These are phyloP conservation scores for Eristalis intricaria DNA, from an alignment of 2,888 invertebrate species.

Conservation along the genomic window DNA sequence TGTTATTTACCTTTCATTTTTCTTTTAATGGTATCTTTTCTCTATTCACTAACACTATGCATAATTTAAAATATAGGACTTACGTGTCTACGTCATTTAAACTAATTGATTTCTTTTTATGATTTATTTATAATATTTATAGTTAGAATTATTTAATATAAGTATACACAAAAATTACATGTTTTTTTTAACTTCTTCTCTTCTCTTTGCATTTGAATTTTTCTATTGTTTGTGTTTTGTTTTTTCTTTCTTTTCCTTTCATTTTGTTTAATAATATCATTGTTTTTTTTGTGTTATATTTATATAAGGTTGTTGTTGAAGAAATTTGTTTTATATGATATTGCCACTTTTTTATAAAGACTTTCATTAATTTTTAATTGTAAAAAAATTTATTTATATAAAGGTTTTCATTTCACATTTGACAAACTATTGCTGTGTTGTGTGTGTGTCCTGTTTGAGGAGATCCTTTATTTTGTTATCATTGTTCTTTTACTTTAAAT, in stretches of 20 bases:
- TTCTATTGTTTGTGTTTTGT: constrained; percentile 69
- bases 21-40: constrained; percentile 48
- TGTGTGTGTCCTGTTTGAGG: constrained; percentile 63
- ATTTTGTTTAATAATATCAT: constrained; percentile 56
- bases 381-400: constrained; percentile 71
- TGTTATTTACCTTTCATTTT: constrained; percentile 50
- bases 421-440: constrained; percentile 61
- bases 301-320: constrained; percentile 56
- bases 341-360: constrained; percentile 66
- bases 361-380: constrained; percentile 66
- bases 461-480: constrained; percentile 49
- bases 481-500: constrained; percentile 62
- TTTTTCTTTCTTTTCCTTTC: not conserved
- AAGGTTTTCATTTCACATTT: constrained; percentile 47
- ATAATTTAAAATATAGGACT: constrained; percentile 72
- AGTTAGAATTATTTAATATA: constrained; percentile 73
- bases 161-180: constrained; percentile 74
- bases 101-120: constrained; percentile 64
- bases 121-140: constrained; percentile 77
- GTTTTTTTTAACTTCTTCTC: constrained; percentile 71
- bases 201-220: constrained; percentile 58
- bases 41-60: constrained; percentile 68
- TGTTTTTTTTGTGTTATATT: constrained; percentile 38
- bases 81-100: constrained; percentile 65
- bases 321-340: constrained; percentile 66